These are phyloP conservation scores for Dinocampus coccinellae DNA, from an alignment of 2,888 invertebrate species.

Conservation along the genomic window DNA sequence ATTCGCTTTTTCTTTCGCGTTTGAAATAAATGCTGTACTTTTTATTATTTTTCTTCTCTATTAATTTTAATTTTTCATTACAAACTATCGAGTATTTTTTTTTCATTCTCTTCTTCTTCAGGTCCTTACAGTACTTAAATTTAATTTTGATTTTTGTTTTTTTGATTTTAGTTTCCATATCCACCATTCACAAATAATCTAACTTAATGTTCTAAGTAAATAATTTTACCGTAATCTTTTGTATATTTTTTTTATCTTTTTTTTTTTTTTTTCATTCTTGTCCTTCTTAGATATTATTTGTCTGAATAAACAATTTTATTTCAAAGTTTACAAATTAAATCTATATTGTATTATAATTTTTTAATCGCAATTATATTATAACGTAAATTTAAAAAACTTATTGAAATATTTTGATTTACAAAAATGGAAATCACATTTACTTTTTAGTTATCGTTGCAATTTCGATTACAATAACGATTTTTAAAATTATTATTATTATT, in stretches of 20 bases:
- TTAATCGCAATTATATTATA: not conserved
- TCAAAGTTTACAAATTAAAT: not conserved
- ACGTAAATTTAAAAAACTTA: not conserved
- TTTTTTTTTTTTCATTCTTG: not conserved
- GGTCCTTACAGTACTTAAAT: slow-evolving; percentile 38
- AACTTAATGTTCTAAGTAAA: not conserved
- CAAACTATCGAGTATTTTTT: slow-evolving; percentile 39
- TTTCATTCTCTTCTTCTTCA: slow-evolving; percentile 18
- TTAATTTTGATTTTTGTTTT: slow-evolving; percentile 51
- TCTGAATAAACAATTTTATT: not conserved
- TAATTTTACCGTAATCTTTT: not conserved
- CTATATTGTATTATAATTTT: not conserved
- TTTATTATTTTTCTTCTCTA: not conserved
- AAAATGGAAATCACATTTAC: slow-evolving; percentile 1
- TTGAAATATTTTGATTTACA: slow-evolving; percentile 2
- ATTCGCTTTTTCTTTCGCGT: not conserved
- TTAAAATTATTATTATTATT: too few relatives aligned
- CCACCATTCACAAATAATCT: slow-evolving; percentile 16
- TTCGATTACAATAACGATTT: slow-evolving; percentile 3
- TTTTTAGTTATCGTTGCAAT: slow-evolving; percentile 2
- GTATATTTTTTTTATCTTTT: slow-evolving; percentile 12
- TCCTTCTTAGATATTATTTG: too few relatives aligned
- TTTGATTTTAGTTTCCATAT: slow-evolving; percentile 45
- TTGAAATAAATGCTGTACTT: not conserved
- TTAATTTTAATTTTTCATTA: slow-evolving; percentile 20